Base-by-base conservation (phyloP, 2,797 vertebrate genomes). In the Bucorvus abyssinicus region DNA sequence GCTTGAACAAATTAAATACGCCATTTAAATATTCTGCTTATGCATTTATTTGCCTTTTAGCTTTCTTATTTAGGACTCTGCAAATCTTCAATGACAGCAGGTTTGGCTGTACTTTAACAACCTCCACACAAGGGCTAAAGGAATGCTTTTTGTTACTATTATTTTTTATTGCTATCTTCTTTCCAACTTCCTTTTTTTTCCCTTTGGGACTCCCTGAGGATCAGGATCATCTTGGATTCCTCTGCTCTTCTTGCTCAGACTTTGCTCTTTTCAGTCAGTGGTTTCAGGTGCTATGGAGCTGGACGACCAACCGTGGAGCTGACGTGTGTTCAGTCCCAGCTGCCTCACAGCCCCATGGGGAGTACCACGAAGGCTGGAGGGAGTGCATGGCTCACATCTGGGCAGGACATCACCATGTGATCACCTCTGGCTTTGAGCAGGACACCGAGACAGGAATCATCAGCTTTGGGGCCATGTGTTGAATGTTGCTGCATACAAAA, bases 291-390 rank as follows among this genome's bases (percentile, higher is more conserved):
- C 15, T n/a, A 8, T 6, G 30, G 45, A 26, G 20, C 22, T n/a
- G 55, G 84, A 65, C 30, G 84, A 60, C 10, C 45, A 59, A 15
- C 32, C 2, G 1, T 24, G 65, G 69, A 27, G 34, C 10, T n/a
- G 55, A 27, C 0, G 3, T 18, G 27, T 2, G 55, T 19, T 13
- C 10, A 10, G 49, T 34, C 18, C 38, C 71, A 27, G 24, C 12
- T 42, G 42, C 15, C 17, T 55, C 13, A 4, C 26, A 50, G 17
- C 29, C 16, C 45, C 14, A 4, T 10, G 20, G 36, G 13, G 24
- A 68, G 9, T 13, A 9, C 36, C 24, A 1, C 44, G 42, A 81
- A 30, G 32, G 32, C 3, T 49, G 34, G 34, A 78, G 6, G 4
- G 6, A 16, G 9, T 26, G 44, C 30, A 1, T 23, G 42, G 27